phyloP scores from a whole-genome alignment of 1,140 invertebrate species.

The Aphelenchoides avenae region DNA sequence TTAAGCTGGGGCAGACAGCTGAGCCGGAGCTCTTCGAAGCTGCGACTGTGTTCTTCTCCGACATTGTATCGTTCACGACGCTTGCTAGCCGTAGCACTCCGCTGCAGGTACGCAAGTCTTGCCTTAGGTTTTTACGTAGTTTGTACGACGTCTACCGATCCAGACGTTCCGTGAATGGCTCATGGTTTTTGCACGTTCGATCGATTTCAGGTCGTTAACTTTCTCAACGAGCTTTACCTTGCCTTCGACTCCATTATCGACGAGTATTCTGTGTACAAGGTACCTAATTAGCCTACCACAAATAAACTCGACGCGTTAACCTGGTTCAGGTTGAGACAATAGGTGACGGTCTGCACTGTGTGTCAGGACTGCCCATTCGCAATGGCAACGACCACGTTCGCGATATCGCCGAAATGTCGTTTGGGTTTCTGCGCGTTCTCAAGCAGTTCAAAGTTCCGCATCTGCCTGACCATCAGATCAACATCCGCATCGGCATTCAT shows the following conservation, averaged over 20 bases:
- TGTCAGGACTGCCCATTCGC: constrained; percentile 75
- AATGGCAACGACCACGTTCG: constrained; percentile 84
- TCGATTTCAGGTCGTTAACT: constrained; percentile 62
- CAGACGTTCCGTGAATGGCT: too few relatives aligned
- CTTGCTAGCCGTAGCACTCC: constrained; percentile 96
- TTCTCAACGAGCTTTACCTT: constrained; percentile 89
- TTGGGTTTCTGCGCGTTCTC: too few relatives aligned
- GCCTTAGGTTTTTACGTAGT: too few relatives aligned
- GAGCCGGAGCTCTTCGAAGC: constrained; percentile 87
- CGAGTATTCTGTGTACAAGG: constrained; percentile 91
- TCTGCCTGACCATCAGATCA: too few relatives aligned
- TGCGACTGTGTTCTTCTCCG: too few relatives aligned
- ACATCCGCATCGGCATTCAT: too few relatives aligned
- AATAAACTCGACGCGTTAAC: too few relatives aligned
- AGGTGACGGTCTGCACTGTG: constrained; percentile 39
- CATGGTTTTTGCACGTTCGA: background rate
- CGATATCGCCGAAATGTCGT: constrained; percentile 74
- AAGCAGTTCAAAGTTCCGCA: too few relatives aligned
- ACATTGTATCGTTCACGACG: too few relatives aligned
- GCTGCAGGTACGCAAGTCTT: constrained; percentile 66
- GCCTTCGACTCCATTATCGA: constrained; percentile 86
- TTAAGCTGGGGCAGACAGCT: constrained; percentile 81
- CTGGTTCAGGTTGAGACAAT: constrained; percentile 88
- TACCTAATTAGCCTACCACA: too few relatives aligned
- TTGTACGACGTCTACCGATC: too few relatives aligned